Percentiles rank a stretch among this genome's conserved stretches.
Conservation (phyloP, 1,140 invertebrate genomes). For the Laodelphax striatellus region DNA sequence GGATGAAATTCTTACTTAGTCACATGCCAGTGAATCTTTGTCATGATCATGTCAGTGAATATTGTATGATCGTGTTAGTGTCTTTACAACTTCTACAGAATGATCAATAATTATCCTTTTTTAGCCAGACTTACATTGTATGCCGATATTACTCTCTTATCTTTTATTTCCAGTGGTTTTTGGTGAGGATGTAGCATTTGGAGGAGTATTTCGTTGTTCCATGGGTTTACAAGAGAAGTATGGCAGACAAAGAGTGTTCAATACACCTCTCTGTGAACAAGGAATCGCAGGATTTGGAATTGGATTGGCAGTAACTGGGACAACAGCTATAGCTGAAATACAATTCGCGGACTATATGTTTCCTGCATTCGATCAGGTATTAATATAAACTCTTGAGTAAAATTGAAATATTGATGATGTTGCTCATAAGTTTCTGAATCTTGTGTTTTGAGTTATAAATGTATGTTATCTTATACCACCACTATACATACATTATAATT, state of each 20-base stretch:
- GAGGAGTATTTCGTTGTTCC: slow-evolving; percentile 96
- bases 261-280: slow-evolving; percentile 95
- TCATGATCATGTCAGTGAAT: slow-evolving; percentile 3
- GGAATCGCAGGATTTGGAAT: slow-evolving; percentile 97
- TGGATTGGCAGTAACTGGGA: slow-evolving; percentile 76
- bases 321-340: slow-evolving; percentile 95
- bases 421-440: too few relatives aligned
- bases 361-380: slow-evolving; percentile 96
- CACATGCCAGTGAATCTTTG: too few relatives aligned
- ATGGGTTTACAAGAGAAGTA: slow-evolving; percentile 88
- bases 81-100: neutral
- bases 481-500: too few relatives aligned
- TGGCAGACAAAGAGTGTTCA: slow-evolving; percentile 90
- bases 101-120: slow-evolving; percentile 6
- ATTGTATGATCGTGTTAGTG: neutral
- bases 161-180: slow-evolving; percentile 58
- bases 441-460: too few relatives aligned
- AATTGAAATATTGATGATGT: neutral
- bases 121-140: neutral
- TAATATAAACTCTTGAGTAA: neutral
- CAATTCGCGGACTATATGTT: slow-evolving; percentile 99
- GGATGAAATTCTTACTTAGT: too few relatives aligned
- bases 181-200: slow-evolving; percentile 97
- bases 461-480: too few relatives aligned
- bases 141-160: neutral